Evolutionary conservation across 2,113 vertebrate genomes (phyloP).

Genomic region (Hippocampus guttulatus): DNA sequence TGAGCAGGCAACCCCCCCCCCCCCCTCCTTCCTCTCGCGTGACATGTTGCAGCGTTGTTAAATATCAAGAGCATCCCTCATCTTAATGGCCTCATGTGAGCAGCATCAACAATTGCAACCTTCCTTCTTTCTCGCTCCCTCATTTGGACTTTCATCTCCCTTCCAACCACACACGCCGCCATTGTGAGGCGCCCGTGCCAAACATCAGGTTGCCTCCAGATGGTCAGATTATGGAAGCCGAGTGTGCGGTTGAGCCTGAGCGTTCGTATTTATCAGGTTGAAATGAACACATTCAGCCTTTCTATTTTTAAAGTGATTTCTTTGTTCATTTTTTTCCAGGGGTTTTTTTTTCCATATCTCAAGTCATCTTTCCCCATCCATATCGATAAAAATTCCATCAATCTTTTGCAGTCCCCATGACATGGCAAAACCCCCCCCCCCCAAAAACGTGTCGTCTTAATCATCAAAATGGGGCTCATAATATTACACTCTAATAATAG

Average conservation of each 20-base stretch:
- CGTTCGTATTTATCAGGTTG: too few species aligned
- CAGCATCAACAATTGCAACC: constrained; percentile 56
- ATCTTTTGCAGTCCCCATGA: too few species aligned
- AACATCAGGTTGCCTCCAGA: constrained; percentile 27
- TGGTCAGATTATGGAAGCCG: constrained; percentile 37
- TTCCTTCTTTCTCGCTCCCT: constrained; percentile 20
- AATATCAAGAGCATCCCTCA: constrained; percentile 72
- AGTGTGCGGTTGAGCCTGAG: constrained; percentile 14
- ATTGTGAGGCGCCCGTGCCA: constrained; percentile 41
- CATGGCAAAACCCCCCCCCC: too few species aligned
- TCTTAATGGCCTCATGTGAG: constrained; percentile 65
- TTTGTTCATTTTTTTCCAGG: too few species aligned
- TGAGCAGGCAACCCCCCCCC: constrained; percentile 15
- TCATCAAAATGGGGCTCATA: too few species aligned
- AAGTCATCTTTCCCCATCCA: too few species aligned
- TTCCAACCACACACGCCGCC: constrained; percentile 15
- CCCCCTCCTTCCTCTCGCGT: constrained; percentile 37
- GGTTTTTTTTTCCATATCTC: too few species aligned
- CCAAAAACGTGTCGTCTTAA: too few species aligned
- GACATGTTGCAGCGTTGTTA: constrained; percentile 59
- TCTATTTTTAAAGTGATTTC: too few species aligned
- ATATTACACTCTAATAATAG: too few species aligned
- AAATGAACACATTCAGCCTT: too few species aligned
- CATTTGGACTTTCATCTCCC: constrained; percentile 53
- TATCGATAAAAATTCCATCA: too few species aligned